Evolutionary conservation across 2,888 invertebrate species (phyloP), one percentile per base, ranked within the genome.

Genomic region (Hypena proboscidalis): DNA sequence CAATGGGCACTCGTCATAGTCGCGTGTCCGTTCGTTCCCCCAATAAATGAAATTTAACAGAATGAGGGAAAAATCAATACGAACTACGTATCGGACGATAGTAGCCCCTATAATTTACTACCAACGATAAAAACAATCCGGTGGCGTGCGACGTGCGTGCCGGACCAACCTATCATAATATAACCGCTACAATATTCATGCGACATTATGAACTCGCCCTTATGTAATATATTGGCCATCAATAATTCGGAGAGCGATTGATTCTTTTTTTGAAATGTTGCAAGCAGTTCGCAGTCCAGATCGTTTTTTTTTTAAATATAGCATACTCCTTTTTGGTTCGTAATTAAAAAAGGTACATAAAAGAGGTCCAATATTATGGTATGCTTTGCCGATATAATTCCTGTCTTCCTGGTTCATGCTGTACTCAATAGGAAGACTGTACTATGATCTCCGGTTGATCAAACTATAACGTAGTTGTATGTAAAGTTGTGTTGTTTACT

Each of bases 41-140:
- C 85, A 83, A 90, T 90, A 90, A 90, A 90, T 89, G 89, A 90
- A 90, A 90, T 90, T 90, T 89, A 85, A 88, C 90, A 84, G 89
- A 88, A 89, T 89, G 90, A 89, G 85, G 90, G 90, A 90, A 90
- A 90, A 90, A 90, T 90, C 90, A 88, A 90, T 90, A 90, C 84
- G 35, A 67, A 74, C 80, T 83, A 80, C 77, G 74, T 80, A 85
- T 84, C 85, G 83, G 76, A 87, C 84, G 88, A 89, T 86, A 87
- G 83, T 60, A 50, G 48, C 77, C 82, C 83, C 76, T 78, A 78
- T 88, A 87, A 90, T 88, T 89, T 87, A 88, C 83, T 85, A 75
- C 74, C 67, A 53, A 65, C 84, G 85, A 89, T 89, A 87, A 88
- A 87, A 90, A 88, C 88, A 86, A 87, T 83, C 67, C 64, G 34